phyloP scores from a whole-genome alignment of 30 jellyfish, hydroid and myxozoan species.

The Aurelia sp. region DNA sequence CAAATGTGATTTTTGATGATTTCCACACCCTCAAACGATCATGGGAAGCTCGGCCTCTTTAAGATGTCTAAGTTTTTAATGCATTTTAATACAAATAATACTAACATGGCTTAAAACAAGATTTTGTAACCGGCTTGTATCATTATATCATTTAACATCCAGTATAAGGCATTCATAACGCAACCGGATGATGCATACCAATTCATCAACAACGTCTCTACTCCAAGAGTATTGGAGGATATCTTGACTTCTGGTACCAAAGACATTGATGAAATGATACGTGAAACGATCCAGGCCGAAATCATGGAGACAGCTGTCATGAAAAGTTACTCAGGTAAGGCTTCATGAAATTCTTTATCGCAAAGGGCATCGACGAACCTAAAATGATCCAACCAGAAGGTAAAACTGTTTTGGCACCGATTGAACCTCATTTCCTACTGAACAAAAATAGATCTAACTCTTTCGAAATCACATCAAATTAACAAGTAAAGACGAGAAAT shows the following conservation, averaged over 20 bases:
- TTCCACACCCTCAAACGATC: no score
- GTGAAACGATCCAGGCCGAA: background rate
- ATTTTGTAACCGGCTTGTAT: background rate
- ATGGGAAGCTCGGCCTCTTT: background rate
- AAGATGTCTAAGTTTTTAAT: background rate
- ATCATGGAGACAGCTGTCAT: conserved; percentile 3
- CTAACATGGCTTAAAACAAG: background rate
- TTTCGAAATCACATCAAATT: no score
- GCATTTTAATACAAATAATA: background rate
- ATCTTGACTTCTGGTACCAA: background rate
- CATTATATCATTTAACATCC: background rate
- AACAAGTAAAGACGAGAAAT: background rate
- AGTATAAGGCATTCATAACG: background rate
- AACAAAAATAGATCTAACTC: background rate
- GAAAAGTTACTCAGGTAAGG: background rate
- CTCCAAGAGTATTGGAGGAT: no score
- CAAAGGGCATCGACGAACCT: background rate
- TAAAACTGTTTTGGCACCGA: background rate
- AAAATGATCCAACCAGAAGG: background rate
- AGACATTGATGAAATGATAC: background rate
- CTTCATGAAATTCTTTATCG: background rate
- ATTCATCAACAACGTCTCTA: background rate
- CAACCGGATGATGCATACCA: background rate
- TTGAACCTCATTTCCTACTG: background rate
- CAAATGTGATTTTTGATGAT: no score